Evolutionary conservation across 2,113 vertebrate species (phyloP), one percentile per base, ranked within the genome.

Genomic region (Scophthalmus maximus): DNA sequence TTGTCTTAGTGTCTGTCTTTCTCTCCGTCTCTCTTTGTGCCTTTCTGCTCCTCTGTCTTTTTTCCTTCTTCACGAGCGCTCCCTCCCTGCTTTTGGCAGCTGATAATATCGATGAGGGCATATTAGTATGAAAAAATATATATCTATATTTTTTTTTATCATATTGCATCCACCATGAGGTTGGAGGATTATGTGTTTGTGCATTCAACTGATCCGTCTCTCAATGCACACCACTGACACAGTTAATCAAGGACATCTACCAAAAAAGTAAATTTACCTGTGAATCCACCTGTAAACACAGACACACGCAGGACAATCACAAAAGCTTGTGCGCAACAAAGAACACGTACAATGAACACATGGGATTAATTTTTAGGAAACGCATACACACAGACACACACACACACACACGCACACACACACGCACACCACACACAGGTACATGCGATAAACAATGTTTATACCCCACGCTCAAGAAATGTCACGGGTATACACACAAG

Each of bases 401-500:
- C 50, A 53, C 51, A 56, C 23, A 25, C 49, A 66, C 32, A 34
- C 22, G 8, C 40, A 56, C 38, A 29, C 8, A 51, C 51, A 62
- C 34, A 57, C n/a, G 36, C 7, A 27, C 51, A 58, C 55, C 66
- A 72, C 69, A 75, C 15, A 27, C n/a, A 63, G 34, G 60, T 46
- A 53, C 18, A 5, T n/a, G 38, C 67, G 65, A 73, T 76, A 82
- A 82, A 66, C 53, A 79, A 82, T 80, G 59, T 79, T 86, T 81
- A 64, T 63, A 69, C 68, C 53, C 44, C 25, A 55, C 34, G 67
- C 78, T 80, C 34, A 58, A 51, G 38, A 88, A 91, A 91, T 90
- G 85, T 88, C 88, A 91, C 42, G 51, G 75, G 20, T 80, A 75
- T 84, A 55, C 61, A 73, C 66, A 73, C 74, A 68, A 80, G 84